Evolutionary conservation across 2,113 vertebrate genomes (phyloP), one percentile per base, ranked within the genome.

Genomic region (Chionomys nivalis): DNA sequence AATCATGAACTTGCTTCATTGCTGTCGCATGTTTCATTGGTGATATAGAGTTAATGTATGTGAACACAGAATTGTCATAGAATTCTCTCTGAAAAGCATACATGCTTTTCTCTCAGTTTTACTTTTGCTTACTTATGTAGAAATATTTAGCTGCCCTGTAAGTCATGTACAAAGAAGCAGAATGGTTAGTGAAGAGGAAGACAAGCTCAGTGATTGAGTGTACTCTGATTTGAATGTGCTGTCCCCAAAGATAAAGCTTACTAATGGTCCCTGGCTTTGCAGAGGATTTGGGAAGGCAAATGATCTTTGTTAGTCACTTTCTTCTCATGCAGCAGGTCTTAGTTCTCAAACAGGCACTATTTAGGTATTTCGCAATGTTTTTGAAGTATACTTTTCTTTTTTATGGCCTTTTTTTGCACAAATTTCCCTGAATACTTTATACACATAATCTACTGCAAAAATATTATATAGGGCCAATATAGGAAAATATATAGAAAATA

Each of bases 31-130:
- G 85, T 86, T 23, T 89, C 73, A 86, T 83, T 83, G 82, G 82
- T 65, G 81, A 87, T 86, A 72, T 39, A 61, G 3, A 65, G 26
- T 49, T 49, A 94, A 44, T 77, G 19, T 91, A 23, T 87, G 16
- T 95, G 39, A 86, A 87, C 42, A 88, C 44, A 86, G 31, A 96
- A n/a, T 70, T 75, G 76, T 87, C 94, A 96, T 93, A 49, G 92
- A 47, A 81, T 88, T 93, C 4, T 94, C 70, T 93, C 16, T 94
- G 10, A 86, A 81, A 91, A 89, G 91, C 79, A 66, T 31, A 33
- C 42, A 70, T 78, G 1, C 68, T 82, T 93, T 94, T 90, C 28
- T 94, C 70, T 87, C 3, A 55, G 47, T n/a, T 89, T 89, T 94
- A 23, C 7, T 14, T 92, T 93, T 78, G 4, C 72, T 73, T 13